phyloP scores from a whole-genome alignment of 2,797 vertebrate genomes.

The Ptychadena robeensis region DNA sequence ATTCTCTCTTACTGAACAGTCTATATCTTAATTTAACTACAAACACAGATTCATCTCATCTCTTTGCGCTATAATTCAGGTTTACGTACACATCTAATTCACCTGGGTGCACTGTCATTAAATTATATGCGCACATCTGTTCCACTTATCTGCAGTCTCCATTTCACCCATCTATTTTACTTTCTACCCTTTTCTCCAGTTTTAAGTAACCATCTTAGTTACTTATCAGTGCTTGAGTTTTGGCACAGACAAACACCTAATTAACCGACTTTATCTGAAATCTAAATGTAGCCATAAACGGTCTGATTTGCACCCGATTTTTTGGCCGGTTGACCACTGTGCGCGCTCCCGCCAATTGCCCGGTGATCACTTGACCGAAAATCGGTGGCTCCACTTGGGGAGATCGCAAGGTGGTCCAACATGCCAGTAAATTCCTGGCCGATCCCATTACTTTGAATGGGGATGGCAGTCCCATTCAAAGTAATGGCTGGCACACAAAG shows the following conservation, averaged over 20 bases:
- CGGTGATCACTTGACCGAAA: too few species aligned
- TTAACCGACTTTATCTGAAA: neutral
- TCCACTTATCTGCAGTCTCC: neutral
- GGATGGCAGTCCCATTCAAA: too few species aligned
- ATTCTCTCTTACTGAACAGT: neutral
- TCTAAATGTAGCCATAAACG: neutral
- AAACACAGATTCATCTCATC: neutral
- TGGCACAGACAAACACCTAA: neutral
- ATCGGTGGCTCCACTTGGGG: too few species aligned
- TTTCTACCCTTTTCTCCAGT: neutral
- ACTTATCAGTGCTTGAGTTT: neutral
- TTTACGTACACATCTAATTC: neutral
- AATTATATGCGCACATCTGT: neutral
- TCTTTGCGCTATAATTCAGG: neutral
- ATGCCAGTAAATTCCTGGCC: too few species aligned
- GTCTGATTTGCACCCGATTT: too few species aligned
- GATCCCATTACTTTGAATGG: too few species aligned
- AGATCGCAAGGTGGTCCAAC: too few species aligned
- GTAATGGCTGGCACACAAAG: too few species aligned
- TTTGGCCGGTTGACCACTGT: too few species aligned
- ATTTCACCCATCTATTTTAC: neutral
- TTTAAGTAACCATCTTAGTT: neutral
- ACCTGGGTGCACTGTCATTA: constrained; percentile 51
- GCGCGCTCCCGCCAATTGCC: too few species aligned
- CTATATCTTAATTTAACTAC: neutral